phyloP scores from a whole-genome alignment of 2,113 vertebrate species.

The human region GRCh38 chr6:102485501-102486000 shows the following conservation, averaged over 20 bases:
- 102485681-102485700: background rate
- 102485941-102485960: background rate
- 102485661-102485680: constrained; percentile 26
- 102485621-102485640: background rate
- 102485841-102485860: background rate
- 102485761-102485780: background rate
- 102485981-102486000: background rate
- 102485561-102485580: background rate
- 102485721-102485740: background rate
- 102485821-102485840: background rate
- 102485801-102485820: background rate
- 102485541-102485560: constrained; percentile 26
- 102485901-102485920: background rate
- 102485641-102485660: background rate
- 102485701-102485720: background rate
- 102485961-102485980: background rate
- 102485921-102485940: background rate
- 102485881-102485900: background rate
- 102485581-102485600: constrained; percentile 62
- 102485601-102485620: constrained; percentile 37
- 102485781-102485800: background rate
- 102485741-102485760: background rate
- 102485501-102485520: background rate
- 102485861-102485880: background rate
- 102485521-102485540: constrained; percentile 1